A percentile compares a stretch with the other conserved stretches of the same genome.
Conservation (phyloP, 2,888 invertebrate species). For the Nezara viridula region DNA sequence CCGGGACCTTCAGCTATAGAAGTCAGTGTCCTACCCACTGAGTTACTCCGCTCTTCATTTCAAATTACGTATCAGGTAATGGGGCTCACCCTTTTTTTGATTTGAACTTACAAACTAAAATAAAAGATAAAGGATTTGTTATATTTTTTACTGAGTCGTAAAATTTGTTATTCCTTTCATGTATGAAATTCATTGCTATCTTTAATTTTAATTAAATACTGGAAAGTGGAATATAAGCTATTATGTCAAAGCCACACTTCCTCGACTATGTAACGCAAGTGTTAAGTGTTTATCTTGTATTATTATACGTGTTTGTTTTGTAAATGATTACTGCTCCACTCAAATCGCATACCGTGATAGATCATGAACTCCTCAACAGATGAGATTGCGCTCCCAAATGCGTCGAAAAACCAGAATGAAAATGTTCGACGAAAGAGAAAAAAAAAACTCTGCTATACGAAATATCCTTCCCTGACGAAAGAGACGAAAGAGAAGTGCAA, state of each 20-base stretch:
- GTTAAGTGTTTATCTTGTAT: background rate
- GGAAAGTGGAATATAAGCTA: background rate
- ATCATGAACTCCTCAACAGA: background rate
- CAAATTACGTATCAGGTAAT: too few relatives aligned
- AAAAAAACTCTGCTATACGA: background rate
- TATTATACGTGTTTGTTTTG: background rate
- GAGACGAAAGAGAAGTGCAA: slow-evolving; percentile 3
- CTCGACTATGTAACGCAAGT: background rate
- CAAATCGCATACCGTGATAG: background rate
- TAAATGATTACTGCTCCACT: background rate
- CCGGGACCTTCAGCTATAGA: too few relatives aligned
- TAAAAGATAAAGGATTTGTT: too few relatives aligned
- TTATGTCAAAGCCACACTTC: background rate
- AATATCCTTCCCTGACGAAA: background rate
- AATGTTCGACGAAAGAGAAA: background rate
- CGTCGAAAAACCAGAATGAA: background rate
- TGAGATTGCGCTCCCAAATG: background rate
- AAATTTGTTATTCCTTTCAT: too few relatives aligned
- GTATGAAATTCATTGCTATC: too few relatives aligned
- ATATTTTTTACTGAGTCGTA: too few relatives aligned
- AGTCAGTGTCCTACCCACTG: too few relatives aligned
- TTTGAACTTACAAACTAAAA: too few relatives aligned
- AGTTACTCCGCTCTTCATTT: too few relatives aligned
- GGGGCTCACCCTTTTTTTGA: too few relatives aligned
- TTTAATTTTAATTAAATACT: background rate